phyloP scores from a whole-genome alignment of 2,888 invertebrate genomes.

The Nasonia oneida region DNA sequence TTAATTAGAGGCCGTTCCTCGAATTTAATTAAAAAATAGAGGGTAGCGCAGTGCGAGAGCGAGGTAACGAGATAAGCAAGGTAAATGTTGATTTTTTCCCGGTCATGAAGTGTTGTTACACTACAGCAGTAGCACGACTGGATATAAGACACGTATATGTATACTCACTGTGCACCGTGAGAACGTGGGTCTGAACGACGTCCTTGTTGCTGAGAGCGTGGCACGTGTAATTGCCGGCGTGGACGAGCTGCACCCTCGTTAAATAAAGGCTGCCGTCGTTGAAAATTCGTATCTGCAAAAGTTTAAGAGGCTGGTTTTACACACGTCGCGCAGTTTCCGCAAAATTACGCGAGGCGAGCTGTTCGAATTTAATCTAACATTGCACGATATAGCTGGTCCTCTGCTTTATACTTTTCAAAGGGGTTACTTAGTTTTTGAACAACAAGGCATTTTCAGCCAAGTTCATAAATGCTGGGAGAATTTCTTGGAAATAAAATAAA shows the following conservation, averaged over 20 bases:
- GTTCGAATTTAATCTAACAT: background rate
- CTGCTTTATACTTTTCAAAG: too few relatives aligned
- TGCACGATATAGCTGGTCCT: background rate
- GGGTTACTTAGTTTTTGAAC: background rate
- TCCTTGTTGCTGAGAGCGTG: slow-evolving; percentile 87
- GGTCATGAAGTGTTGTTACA: background rate
- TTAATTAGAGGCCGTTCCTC: background rate
- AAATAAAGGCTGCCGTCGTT: slow-evolving; percentile 88
- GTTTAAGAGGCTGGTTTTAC: background rate
- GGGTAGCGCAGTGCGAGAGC: background rate
- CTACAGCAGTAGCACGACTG: background rate
- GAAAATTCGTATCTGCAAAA: slow-evolving; percentile 82
- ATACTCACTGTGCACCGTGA: slow-evolving; percentile 86
- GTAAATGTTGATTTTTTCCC: slow-evolving; percentile 34
- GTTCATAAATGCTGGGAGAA: background rate
- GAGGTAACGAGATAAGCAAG: slow-evolving; percentile 40
- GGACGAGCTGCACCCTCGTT: slow-evolving; percentile 86
- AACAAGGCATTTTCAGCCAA: background rate
- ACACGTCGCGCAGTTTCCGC: background rate
- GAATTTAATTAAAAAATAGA: background rate
- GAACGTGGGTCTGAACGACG: slow-evolving; percentile 87
- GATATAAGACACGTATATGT: background rate
- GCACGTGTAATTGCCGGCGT: slow-evolving; percentile 89
- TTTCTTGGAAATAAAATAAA: background rate
- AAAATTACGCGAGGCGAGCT: background rate